Evolutionary conservation across 2,888 invertebrate species (phyloP).

Genomic region (Eudemis profundana): DNA sequence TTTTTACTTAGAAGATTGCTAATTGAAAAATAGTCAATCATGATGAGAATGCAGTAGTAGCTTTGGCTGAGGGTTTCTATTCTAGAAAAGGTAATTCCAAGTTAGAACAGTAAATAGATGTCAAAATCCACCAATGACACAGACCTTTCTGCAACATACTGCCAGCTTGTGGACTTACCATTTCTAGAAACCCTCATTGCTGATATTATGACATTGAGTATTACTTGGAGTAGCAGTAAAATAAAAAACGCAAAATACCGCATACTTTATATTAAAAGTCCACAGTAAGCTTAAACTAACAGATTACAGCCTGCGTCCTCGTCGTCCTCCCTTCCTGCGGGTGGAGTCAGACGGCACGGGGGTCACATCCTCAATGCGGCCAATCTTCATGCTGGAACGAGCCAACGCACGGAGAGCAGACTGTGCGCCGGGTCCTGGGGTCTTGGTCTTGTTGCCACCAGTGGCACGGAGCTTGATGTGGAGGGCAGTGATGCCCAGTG

Average conservation of each 20-base stretch:
- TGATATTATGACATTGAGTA: too few relatives aligned
- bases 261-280: conserved; percentile 76
- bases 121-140: too few relatives aligned
- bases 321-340: conserved; percentile 99
- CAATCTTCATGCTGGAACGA: conserved; percentile 99
- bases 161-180: too few relatives aligned
- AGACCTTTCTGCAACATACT: too few relatives aligned
- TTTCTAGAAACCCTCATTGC: background rate
- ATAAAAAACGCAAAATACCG: conserved; percentile 62
- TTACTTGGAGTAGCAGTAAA: background rate
- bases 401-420: conserved; percentile 99
- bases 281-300: conserved; percentile 78
- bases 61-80: too few relatives aligned
- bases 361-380: conserved; percentile 99
- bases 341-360: conserved; percentile 99
- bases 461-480: conserved; percentile 99
- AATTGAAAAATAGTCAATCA: too few relatives aligned
- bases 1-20: too few relatives aligned
- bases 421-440: conserved; percentile 99
- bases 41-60: too few relatives aligned
- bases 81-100: too few relatives aligned
- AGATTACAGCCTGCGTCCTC: conserved; percentile 98
- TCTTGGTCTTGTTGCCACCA: conserved; percentile 99
- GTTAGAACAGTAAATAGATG: too few relatives aligned
- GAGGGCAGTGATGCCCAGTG: conserved; percentile 97